These are phyloP conservation scores for Poecilia velifera DNA, from an alignment of 2,797 vertebrate species.

Conservation along the genomic window DNA sequence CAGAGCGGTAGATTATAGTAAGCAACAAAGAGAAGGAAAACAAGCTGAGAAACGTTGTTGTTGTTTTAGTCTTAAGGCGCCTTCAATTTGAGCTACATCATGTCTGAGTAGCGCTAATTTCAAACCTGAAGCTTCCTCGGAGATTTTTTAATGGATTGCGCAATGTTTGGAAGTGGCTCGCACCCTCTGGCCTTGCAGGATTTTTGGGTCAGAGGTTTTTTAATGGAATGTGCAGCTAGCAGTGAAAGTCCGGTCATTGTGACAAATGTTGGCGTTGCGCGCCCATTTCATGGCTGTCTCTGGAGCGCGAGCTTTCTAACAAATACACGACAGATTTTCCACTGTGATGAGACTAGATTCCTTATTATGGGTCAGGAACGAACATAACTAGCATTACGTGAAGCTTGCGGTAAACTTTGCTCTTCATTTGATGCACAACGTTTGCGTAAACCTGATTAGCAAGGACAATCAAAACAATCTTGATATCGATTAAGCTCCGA, in stretches of 20 bases:
- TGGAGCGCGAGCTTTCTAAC: too few relatives aligned
- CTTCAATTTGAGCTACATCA: constrained; percentile 11
- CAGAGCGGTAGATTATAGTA: rapidly evolving
- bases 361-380: background rate
- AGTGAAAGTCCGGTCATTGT: background rate
- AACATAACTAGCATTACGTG: background rate
- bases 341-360: background rate
- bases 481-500: background rate
- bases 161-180: rapidly evolving
- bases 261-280: constrained; percentile 39
- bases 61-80: constrained; percentile 32
- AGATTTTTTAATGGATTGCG: rapidly evolving
- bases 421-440: background rate
- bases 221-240: background rate
- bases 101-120: background rate
- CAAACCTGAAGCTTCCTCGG: rapidly evolving
- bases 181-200: too few relatives aligned
- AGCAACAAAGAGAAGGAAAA: too few relatives aligned
- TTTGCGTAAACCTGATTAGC: background rate
- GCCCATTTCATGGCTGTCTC: constrained; percentile 43
- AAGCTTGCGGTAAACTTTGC: background rate
- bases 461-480: background rate
- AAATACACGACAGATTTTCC: background rate
- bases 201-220: background rate
- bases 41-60: background rate